These are phyloP conservation scores for Eupithecia abbreviata DNA, from an alignment of 2,888 invertebrate genomes.

Conservation along the genomic window DNA sequence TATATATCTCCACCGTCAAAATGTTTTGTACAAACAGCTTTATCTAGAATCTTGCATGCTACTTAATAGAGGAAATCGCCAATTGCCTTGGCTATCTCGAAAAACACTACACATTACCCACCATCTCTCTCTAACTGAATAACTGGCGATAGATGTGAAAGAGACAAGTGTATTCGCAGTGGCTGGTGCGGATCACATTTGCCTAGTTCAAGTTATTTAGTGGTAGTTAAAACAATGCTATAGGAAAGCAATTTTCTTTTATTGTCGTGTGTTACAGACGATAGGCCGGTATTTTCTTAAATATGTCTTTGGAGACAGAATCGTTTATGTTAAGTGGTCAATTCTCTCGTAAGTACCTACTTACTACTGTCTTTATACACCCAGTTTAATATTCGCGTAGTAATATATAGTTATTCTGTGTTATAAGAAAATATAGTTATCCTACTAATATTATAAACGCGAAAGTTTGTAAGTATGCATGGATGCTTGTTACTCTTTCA, in stretches of 20 bases:
- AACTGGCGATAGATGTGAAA: slow-evolving; percentile 8
- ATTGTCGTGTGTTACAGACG: slow-evolving; percentile 28
- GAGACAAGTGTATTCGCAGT: slow-evolving; percentile 13
- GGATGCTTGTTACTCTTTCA: no score
- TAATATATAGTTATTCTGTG: neutral
- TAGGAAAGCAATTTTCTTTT: slow-evolving; percentile 38
- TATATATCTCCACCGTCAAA: slow-evolving; percentile 65
- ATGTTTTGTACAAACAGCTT: slow-evolving; percentile 71
- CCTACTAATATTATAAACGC: no score
- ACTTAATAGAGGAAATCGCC: slow-evolving; percentile 78
- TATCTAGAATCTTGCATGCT: slow-evolving; percentile 72
- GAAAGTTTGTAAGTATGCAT: no score
- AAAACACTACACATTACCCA: slow-evolving; percentile 18
- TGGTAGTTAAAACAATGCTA: slow-evolving; percentile 35
- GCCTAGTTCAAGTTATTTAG: slow-evolving; percentile 32
- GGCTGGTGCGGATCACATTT: slow-evolving; percentile 16
- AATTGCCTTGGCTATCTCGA: slow-evolving; percentile 56
- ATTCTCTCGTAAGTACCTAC: neutral
- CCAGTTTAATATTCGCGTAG: neutral
- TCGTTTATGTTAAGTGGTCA: slow-evolving; percentile 6
- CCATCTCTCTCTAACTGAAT: slow-evolving; percentile 17
- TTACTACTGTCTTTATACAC: neutral
- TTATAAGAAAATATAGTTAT: no score
- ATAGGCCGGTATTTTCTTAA: slow-evolving; percentile 9
- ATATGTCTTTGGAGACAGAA: slow-evolving; percentile 9